These are phyloP conservation scores for Pteronotus mesoamericanus DNA, from an alignment of 2,797 vertebrate genomes.

Conservation along the genomic window DNA sequence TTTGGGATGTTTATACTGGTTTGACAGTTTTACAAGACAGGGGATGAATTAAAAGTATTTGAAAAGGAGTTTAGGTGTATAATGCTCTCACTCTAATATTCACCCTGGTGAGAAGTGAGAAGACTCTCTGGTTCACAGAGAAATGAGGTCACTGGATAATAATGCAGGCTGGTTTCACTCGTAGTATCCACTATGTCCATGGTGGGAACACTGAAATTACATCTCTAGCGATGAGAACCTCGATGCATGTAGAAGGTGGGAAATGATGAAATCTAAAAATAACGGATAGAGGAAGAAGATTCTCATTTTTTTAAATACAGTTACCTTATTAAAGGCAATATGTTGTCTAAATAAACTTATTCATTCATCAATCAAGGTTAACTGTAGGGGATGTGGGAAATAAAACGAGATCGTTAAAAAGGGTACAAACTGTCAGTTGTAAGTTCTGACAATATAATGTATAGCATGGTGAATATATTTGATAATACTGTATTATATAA, in stretches of 20 bases:
- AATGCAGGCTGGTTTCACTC: neutral
- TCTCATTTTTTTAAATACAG: neutral
- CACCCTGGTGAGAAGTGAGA: neutral
- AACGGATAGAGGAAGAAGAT: neutral
- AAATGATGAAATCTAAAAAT: neutral
- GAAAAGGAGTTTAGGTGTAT: neutral
- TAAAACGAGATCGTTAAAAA: neutral
- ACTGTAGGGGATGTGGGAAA: neutral
- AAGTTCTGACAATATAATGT: neutral
- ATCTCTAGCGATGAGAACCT: neutral
- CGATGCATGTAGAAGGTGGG: neutral
- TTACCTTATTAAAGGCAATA: neutral
- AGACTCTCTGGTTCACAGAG: neutral
- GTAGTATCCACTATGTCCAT: neutral
- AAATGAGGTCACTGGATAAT: neutral
- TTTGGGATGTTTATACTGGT: slow-evolving; percentile 46
- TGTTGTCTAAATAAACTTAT: neutral
- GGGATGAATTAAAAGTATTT: slow-evolving; percentile 36
- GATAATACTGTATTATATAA: neutral
- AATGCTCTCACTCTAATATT: neutral
- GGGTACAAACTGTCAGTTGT: neutral
- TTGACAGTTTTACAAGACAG: slow-evolving; percentile 22
- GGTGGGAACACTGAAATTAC: neutral
- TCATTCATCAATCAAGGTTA: neutral
- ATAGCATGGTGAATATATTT: neutral